phyloP scores from a whole-genome alignment of 23 tunicate species.

The Trididemnum miniatum region DNA sequence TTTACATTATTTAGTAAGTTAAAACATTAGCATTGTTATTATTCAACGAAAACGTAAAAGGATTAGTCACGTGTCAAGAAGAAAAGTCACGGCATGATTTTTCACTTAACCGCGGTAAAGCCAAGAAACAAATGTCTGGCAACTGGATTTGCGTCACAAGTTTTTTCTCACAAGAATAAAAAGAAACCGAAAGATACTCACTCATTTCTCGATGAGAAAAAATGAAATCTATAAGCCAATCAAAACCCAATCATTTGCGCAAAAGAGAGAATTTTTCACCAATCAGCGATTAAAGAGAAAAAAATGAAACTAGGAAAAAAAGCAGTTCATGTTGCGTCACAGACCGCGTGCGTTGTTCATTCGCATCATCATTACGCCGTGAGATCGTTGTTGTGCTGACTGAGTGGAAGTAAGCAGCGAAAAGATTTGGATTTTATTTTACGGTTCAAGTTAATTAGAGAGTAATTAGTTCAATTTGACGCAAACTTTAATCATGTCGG shows the following conservation, averaged over 20 bases:
- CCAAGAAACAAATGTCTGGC: no score
- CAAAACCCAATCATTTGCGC: neutral
- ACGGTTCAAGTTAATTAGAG: neutral
- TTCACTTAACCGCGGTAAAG: neutral
- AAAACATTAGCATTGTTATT: no score
- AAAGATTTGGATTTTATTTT: no score
- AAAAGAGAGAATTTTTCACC: neutral
- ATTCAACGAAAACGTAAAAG: no score
- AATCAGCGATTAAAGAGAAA: neutral
- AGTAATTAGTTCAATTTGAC: neutral
- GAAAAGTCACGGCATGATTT: neutral
- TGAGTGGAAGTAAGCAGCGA: neutral
- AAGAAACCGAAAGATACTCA: neutral
- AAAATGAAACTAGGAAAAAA: neutral
- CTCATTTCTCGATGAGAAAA: neutral
- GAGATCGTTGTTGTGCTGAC: neutral
- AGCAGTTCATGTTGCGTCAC: neutral
- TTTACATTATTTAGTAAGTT: no score
- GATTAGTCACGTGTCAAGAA: neutral
- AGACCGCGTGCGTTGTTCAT: no score
- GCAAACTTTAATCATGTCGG: conserved; percentile 48
- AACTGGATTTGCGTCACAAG: neutral
- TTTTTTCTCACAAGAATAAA: neutral
- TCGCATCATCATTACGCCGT: no score
- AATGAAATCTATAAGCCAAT: neutral